Evolutionary conservation across 2,797 vertebrate genomes (phyloP), one percentile per base, ranked within the genome.

Genomic region (Protosalanx chinensis): DNA sequence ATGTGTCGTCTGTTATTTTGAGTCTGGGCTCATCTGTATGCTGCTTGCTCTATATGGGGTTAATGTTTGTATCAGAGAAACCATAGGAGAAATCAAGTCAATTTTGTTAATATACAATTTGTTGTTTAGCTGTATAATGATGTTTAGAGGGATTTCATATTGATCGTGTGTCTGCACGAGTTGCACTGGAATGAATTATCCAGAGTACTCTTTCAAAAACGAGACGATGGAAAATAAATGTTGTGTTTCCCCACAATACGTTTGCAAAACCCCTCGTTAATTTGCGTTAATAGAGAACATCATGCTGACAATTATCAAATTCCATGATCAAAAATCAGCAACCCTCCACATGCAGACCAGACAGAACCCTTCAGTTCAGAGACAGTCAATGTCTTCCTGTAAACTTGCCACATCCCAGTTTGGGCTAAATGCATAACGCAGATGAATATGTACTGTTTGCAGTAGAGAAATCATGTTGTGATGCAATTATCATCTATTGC

Each of bases 401-500:
- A 84, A 12, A 41, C 80, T 20, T 87, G 88, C 88, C 91, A 90
- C 85, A 81, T 89, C 81, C 84, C 85, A 77, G 87, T 82, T 87
- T 85, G 77, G 75, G 84, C 72, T 84, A 88, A 15, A 91, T 90
- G 90, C 89, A 88, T 89, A 93, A 91, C 88, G 82, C 79, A 91
- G 91, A 93, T 92, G 90, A 92, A 93, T 93, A 89, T 88, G 88
- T 90, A 88, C 79, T 85, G 90, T 91, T 91, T 75, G 75, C 88
- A 30, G 80, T 90, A 84, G 87, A 89, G 90, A 94, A 94, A 93
- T 91, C 91, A 94, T 95, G 92, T 89, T 91, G 90, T 95, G 94
- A 93, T 96, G 94, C 92, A 95, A 96, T 95, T 97, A 96, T 95
- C 94, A 95, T 96, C 93, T 95, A 96, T 96, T 94, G 94, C 95